Evolutionary conservation across 2,888 invertebrate species (phyloP).

Genomic region (Neoscelio sp.): DNA sequence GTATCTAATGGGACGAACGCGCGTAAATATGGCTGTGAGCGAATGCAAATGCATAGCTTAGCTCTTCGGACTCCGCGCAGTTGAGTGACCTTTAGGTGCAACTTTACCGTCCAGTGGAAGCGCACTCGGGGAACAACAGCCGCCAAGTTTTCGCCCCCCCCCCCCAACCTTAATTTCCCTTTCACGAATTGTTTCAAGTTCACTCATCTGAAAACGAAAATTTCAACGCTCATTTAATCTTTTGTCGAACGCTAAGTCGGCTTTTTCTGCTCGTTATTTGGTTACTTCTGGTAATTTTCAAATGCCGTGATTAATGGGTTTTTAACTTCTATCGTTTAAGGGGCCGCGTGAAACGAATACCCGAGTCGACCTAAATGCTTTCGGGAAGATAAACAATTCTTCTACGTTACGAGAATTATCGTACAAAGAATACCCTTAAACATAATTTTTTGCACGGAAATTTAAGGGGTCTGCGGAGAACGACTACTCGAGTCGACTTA

Average conservation of each 20-base stretch:
- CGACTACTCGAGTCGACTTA: too few relatives aligned
- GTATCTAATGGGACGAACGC: slow-evolving; percentile 35
- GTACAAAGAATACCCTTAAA: too few relatives aligned
- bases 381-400: too few relatives aligned
- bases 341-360: too few relatives aligned
- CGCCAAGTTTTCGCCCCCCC: slow-evolving; percentile 35
- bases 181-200: slow-evolving; percentile 46
- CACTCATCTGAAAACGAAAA: slow-evolving; percentile 47
- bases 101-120: slow-evolving; percentile 28
- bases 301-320: slow-evolving; percentile 28
- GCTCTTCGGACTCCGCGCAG: slow-evolving; percentile 23
- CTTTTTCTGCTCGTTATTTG: slow-evolving; percentile 39
- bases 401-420: too few relatives aligned
- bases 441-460: too few relatives aligned
- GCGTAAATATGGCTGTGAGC: slow-evolving; percentile 28
- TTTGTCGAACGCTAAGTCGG: slow-evolving; percentile 20
- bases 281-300: slow-evolving; percentile 3
- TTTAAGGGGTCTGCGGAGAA: too few relatives aligned
- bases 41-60: slow-evolving; percentile 50
- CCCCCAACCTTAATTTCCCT: slow-evolving; percentile 43
- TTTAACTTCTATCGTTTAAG: slow-evolving; percentile 24
- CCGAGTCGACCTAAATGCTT: too few relatives aligned
- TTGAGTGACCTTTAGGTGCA: slow-evolving; percentile 56
- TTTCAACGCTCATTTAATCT: slow-evolving; percentile 50
- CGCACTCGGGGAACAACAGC: background rate